Evolutionary conservation across 92 coral and sea anemone genomes (phyloP).

Genomic region (Micromussa lordhowensis): DNA sequence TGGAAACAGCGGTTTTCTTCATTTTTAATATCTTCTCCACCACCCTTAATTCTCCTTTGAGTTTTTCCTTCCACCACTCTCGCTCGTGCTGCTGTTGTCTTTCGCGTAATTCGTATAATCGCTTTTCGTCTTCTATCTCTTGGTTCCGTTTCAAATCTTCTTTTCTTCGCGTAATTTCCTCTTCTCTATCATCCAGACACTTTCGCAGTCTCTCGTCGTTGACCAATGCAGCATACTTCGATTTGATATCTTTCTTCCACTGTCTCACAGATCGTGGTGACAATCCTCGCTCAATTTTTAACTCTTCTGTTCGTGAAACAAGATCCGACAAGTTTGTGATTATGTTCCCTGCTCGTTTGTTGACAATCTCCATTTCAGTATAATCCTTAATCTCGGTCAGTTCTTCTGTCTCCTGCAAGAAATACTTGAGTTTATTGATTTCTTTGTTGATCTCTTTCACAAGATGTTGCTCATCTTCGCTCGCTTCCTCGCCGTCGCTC

Average conservation of each 20-base stretch:
- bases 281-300: slow-evolving; percentile 19
- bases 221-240: neutral
- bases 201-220: neutral
- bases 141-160: neutral
- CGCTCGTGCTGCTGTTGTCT: slow-evolving; percentile 28
- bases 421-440: slow-evolving; percentile 24
- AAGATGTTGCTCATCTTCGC: neutral
- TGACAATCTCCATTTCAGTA: slow-evolving; percentile 16
- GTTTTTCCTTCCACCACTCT: slow-evolving; percentile 18
- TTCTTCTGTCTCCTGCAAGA: slow-evolving; percentile 26
- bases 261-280: slow-evolving; percentile 12
- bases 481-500: too few relatives aligned
- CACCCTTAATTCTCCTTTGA: slow-evolving; percentile 18
- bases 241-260: slow-evolving; percentile 22
- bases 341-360: neutral
- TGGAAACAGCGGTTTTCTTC: neutral
- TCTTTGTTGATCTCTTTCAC: slow-evolving; percentile 16
- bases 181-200: neutral
- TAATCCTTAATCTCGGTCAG: neutral
- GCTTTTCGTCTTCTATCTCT: neutral
- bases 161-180: neutral
- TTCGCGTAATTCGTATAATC: neutral
- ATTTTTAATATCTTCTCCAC: slow-evolving; percentile 1
- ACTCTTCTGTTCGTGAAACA: slow-evolving; percentile 12
- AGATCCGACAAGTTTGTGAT: slow-evolving; percentile 24